Percentiles rank a stretch among this genome's conserved stretches.
Evolutionary conservation across 2,113 vertebrate genomes (phyloP).

Genomic region (Tachysurus fulvidraco): DNA sequence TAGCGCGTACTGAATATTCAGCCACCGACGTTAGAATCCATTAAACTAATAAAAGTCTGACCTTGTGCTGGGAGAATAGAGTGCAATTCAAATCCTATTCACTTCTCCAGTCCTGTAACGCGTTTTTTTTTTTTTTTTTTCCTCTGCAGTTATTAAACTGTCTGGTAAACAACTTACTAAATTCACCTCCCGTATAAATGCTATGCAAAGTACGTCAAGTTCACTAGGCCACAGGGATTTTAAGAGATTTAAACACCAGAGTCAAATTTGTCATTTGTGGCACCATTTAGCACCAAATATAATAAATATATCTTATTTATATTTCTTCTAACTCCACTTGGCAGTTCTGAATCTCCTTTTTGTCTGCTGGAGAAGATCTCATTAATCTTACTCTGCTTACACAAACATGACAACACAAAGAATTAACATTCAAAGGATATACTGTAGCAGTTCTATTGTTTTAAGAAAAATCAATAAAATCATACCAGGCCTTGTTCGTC

Average conservation of each 20-base stretch:
- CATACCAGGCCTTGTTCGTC: background rate
- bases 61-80: slow-evolving; percentile 36
- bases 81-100: slow-evolving; percentile 28
- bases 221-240: background rate
- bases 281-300: background rate
- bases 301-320: slow-evolving; percentile 4
- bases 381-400: slow-evolving; percentile 5
- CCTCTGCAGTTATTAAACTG: slow-evolving; percentile 13
- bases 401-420: background rate
- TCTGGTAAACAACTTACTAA: slow-evolving; percentile 30
- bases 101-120: background rate
- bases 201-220: background rate
- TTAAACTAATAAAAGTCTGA: slow-evolving; percentile 43
- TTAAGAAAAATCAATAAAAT: background rate
- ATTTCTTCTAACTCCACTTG: background rate
- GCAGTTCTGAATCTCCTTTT: background rate
- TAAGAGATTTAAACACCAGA: background rate
- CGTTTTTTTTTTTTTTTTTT: background rate
- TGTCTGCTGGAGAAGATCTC: background rate
- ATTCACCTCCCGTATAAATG: slow-evolving; percentile 13
- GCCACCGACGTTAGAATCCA: slow-evolving; percentile 13
- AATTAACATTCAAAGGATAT: background rate
- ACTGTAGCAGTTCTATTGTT: background rate
- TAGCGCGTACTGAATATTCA: slow-evolving; percentile 34
- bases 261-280: background rate